phyloP scores from a whole-genome alignment of 1,140 invertebrate genomes.

The Drosophila subobscura region DNA sequence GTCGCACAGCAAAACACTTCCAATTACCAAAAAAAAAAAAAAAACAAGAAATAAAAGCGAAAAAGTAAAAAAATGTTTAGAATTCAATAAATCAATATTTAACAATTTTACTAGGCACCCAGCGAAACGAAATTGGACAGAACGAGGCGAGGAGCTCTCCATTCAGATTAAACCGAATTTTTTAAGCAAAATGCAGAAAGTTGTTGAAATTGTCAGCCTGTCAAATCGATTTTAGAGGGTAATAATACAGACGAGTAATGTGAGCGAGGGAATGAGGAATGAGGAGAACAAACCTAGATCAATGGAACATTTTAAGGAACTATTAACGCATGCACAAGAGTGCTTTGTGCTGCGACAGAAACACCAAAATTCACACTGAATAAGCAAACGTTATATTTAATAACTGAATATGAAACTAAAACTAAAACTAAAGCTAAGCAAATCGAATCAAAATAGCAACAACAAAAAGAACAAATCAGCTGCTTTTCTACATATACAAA shows the following conservation, averaged over 20 bases:
- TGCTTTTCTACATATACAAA: conserved; percentile 68
- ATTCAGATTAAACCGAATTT: conserved; percentile 78
- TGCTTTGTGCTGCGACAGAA: conserved; percentile 54
- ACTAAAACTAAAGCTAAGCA: conserved; percentile 45
- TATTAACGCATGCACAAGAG: conserved; percentile 44
- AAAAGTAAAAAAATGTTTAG: conserved; percentile 6
- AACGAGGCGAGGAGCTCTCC: conserved; percentile 21
- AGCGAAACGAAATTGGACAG: conserved; percentile 39
- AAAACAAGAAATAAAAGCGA: conserved; percentile 31
- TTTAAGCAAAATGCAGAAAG: conserved; percentile 52
- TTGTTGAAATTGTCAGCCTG: conserved; percentile 38
- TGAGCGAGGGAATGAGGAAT: conserved; percentile 8
- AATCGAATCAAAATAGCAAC: conserved; percentile 56
- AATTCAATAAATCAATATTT: conserved; percentile 19
- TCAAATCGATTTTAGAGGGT: conserved; percentile 37
- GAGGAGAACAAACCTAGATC: conserved; percentile 30
- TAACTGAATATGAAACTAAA: conserved; percentile 70
- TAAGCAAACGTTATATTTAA: conserved; percentile 77
- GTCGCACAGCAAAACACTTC: conserved; percentile 80
- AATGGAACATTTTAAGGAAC: conserved; percentile 56
- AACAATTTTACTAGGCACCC: conserved; percentile 74
- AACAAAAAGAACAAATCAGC: conserved; percentile 50
- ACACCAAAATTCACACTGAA: conserved; percentile 80
- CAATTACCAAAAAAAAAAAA: conserved; percentile 39
- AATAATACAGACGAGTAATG: conserved; percentile 6